phyloP scores from a whole-genome alignment of 1,140 invertebrate genomes.

The Papilio polyxenes region DNA sequence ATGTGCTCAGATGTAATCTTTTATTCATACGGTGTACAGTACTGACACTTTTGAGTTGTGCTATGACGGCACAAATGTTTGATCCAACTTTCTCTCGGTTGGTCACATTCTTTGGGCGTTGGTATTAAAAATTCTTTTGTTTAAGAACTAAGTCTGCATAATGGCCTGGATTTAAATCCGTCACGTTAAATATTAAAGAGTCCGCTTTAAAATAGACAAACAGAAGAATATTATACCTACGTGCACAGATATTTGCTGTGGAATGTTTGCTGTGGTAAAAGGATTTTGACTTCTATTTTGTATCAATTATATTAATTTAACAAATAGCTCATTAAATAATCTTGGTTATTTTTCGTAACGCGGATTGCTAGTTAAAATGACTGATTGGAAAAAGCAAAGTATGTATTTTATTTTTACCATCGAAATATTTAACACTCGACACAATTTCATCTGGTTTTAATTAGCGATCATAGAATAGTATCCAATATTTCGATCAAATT shows the following conservation, averaged over 20 bases:
- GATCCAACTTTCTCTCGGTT: conserved; percentile 27
- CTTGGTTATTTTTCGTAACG: neutral
- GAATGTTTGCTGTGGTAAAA: too few species aligned
- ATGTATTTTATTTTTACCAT: neutral
- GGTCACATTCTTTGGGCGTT: neutral
- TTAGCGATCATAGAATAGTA: neutral
- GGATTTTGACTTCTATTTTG: neutral
- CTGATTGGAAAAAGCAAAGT: neutral
- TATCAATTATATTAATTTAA: neutral
- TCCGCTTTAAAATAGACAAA: neutral
- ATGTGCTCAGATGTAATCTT: conserved; percentile 38
- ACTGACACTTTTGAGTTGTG: conserved; percentile 39
- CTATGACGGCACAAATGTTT: conserved; percentile 35
- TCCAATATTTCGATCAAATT: neutral
- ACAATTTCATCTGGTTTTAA: neutral
- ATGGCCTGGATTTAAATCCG: conserved; percentile 1
- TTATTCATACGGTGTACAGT: conserved; percentile 44
- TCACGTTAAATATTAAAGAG: neutral
- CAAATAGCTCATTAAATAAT: neutral
- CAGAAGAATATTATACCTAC: neutral
- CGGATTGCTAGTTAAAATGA: neutral
- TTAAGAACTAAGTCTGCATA: conserved; percentile 23
- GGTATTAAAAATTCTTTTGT: conserved; percentile 35
- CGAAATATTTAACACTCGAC: conserved; percentile 1
- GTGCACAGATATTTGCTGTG: neutral